Conservation (phyloP, 2,888 invertebrate species). For the Heliconius aoede region DNA sequence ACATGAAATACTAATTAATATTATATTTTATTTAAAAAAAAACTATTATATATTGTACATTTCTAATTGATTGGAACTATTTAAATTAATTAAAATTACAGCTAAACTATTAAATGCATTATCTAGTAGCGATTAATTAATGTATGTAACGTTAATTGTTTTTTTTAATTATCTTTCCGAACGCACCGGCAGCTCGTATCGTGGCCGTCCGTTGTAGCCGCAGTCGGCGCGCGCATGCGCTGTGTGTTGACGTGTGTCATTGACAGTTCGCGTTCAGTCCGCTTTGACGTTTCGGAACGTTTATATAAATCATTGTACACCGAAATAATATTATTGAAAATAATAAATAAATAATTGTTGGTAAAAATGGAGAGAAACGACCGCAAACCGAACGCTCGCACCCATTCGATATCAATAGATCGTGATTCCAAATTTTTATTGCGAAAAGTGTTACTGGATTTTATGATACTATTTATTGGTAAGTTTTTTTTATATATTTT, state of each 20-base stretch:
- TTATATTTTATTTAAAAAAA: neutral
- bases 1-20: neutral
- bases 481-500: constrained; percentile 62
- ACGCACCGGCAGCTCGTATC: constrained; percentile 22
- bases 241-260: constrained; percentile 62
- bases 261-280: constrained; percentile 49
- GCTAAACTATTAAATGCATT: neutral
- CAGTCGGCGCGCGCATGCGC: constrained; percentile 81
- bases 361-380: constrained; percentile 75
- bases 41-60: neutral
- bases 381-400: constrained; percentile 70
- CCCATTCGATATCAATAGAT: constrained; percentile 78
- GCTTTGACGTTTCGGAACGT: constrained; percentile 69
- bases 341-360: constrained; percentile 50
- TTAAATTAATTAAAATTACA: constrained; percentile 2
- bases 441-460: constrained; percentile 87
- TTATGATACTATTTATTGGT: constrained; percentile 87
- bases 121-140: constrained; percentile 5
- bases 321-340: constrained; percentile 55
- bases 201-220: constrained; percentile 29
- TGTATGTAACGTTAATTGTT: constrained; percentile 3
- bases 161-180: constrained; percentile 20
- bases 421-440: constrained; percentile 83
- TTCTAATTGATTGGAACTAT: neutral
- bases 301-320: constrained; percentile 54